Conservation (phyloP, 2,113 vertebrate genomes). For the Mastomys natalensis region DNA sequence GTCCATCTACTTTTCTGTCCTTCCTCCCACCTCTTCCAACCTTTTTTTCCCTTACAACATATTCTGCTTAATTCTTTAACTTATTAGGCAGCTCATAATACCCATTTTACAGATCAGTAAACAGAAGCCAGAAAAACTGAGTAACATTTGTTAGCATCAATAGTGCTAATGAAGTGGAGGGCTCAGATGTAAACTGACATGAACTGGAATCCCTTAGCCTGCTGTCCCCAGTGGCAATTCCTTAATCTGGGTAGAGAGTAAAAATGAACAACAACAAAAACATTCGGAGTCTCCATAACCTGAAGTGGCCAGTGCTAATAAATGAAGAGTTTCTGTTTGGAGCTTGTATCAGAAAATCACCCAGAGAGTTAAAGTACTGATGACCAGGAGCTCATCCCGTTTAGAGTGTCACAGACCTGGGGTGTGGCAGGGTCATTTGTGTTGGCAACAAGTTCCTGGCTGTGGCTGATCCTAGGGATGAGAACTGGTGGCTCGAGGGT, state of each 20-base stretch:
- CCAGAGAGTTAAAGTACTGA: neutral
- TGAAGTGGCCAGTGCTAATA: neutral
- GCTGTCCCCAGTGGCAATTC: neutral
- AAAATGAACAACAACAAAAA: neutral
- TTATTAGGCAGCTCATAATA: neutral
- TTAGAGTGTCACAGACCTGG: neutral
- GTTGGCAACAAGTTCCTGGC: neutral
- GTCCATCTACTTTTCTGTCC: neutral
- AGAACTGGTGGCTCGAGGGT: neutral
- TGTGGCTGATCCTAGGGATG: neutral
- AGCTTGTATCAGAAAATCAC: neutral
- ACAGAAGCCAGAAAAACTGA: slow-evolving; percentile 36
- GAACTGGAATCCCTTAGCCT: neutral
- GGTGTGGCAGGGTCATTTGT: neutral
- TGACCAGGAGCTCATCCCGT: neutral
- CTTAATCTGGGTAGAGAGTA: neutral
- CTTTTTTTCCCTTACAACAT: neutral
- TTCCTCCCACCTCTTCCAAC: neutral
- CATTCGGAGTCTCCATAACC: neutral
- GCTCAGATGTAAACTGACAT: slow-evolving; percentile 16
- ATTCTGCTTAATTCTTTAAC: slow-evolving; percentile 8
- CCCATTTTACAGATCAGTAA: slow-evolving; percentile 38
- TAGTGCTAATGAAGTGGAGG: neutral
- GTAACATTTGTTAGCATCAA: neutral
- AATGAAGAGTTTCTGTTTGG: neutral